These are phyloP conservation scores for Muscina levida DNA, from an alignment of 2,888 invertebrate genomes.

Conservation along the genomic window DNA sequence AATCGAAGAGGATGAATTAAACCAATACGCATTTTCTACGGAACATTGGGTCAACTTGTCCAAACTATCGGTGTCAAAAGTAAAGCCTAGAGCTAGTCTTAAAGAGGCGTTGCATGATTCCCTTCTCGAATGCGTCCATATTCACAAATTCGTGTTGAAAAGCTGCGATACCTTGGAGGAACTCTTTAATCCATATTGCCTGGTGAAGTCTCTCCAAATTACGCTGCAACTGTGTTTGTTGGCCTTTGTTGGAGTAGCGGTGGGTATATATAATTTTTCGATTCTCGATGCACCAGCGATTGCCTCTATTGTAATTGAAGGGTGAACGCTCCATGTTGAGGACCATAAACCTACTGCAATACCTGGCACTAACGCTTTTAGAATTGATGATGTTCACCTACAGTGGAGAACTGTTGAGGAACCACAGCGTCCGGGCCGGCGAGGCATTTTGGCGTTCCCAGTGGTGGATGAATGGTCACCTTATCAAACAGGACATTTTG, in stretches of 20 bases:
- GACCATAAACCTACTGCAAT: slow-evolving; percentile 74
- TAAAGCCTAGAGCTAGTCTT: not conserved
- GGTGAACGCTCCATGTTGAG: slow-evolving; percentile 66
- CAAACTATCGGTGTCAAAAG: slow-evolving; percentile 10
- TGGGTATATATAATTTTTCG: too few relatives aligned
- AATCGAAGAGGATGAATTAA: slow-evolving; percentile 69
- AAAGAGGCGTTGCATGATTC: slow-evolving; percentile 62
- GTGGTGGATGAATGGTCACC: slow-evolving; percentile 73
- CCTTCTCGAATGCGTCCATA: slow-evolving; percentile 74
- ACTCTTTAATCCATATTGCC: slow-evolving; percentile 77
- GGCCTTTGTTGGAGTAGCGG: slow-evolving; percentile 76
- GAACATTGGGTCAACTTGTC: slow-evolving; percentile 71
- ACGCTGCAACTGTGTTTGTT: slow-evolving; percentile 78
- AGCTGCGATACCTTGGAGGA: slow-evolving; percentile 75
- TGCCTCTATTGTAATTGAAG: slow-evolving; percentile 19
- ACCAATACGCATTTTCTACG: slow-evolving; percentile 71
- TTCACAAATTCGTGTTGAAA: slow-evolving; percentile 77
- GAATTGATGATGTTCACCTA: slow-evolving; percentile 77
- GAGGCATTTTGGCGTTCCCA: slow-evolving; percentile 75
- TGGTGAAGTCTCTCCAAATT: slow-evolving; percentile 77
- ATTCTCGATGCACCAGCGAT: not conserved
- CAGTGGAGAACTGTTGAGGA: slow-evolving; percentile 74
- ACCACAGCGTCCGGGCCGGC: slow-evolving; percentile 74
- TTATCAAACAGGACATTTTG: slow-evolving; percentile 72
- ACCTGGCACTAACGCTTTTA: slow-evolving; percentile 71